phyloP scores from a whole-genome alignment of 2,113 vertebrate genomes.

The Junco hyemalis region DNA sequence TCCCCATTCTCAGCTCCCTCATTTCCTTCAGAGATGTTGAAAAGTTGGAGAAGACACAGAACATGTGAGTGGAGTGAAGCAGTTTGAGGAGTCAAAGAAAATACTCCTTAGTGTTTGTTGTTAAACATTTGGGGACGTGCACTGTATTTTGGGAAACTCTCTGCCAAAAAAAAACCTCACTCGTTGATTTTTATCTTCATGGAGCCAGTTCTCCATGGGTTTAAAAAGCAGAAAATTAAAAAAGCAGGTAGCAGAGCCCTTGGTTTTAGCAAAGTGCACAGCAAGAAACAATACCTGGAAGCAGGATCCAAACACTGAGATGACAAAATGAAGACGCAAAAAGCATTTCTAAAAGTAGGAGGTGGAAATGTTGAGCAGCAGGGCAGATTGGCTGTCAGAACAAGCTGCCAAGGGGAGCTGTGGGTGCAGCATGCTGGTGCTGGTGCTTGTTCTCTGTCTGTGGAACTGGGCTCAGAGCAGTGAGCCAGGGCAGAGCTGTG shows the following conservation, averaged over 20 bases:
- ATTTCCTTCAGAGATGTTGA: neutral
- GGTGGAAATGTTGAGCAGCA: neutral
- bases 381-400: neutral
- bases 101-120: neutral
- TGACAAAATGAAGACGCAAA: conserved; percentile 31
- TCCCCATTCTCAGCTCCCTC: neutral
- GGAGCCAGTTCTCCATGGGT: neutral
- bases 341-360: conserved; percentile 32
- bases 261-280: neutral
- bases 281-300: conserved; percentile 48
- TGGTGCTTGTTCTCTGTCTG: neutral
- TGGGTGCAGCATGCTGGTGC: neutral
- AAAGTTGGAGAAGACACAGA: neutral
- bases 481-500: neutral
- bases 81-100: neutral
- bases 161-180: neutral
- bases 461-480: neutral
- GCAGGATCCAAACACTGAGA: neutral
- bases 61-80: neutral
- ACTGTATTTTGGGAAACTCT: neutral
- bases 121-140: neutral
- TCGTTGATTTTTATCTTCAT: neutral
- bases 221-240: neutral
- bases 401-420: neutral
- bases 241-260: neutral